Conservation (phyloP, 2,888 invertebrate genomes). For the Hypselothyrea guttata region DNA sequence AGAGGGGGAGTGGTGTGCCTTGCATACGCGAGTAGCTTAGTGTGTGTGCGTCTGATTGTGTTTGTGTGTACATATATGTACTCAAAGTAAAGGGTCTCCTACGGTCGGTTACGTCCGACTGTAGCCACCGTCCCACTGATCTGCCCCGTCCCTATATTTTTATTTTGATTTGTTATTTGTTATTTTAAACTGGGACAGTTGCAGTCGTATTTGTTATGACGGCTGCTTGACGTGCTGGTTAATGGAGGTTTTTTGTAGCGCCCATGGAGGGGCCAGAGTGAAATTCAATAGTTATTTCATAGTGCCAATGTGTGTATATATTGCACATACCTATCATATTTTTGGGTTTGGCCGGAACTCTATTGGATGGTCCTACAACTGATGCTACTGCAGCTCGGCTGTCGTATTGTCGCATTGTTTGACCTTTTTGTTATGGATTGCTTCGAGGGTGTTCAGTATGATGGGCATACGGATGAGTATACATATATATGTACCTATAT, state of each 20-base stretch:
- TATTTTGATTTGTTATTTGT: no score
- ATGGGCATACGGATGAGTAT: background rate
- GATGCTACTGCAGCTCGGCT: conserved; percentile 12
- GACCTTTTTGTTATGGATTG: conserved; percentile 5
- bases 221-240: conserved; percentile 30
- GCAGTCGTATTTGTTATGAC: conserved; percentile 43
- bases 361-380: conserved; percentile 21
- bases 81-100: no score
- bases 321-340: conserved; percentile 11
- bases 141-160: no score
- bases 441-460: background rate
- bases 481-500: no score
- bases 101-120: no score
- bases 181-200: conserved; percentile 35
- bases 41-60: no score
- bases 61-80: no score
- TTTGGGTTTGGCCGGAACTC: conserved; percentile 68
- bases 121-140: conserved; percentile 3
- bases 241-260: conserved; percentile 44
- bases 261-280: conserved; percentile 3
- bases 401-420: conserved; percentile 2
- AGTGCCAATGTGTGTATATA: conserved; percentile 1
- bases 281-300: background rate
- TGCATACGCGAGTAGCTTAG: no score
- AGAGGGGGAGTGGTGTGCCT: no score